Base-by-base conservation (phyloP, 1,140 invertebrate species). In the Diabrotica undecimpunctata region DNA sequence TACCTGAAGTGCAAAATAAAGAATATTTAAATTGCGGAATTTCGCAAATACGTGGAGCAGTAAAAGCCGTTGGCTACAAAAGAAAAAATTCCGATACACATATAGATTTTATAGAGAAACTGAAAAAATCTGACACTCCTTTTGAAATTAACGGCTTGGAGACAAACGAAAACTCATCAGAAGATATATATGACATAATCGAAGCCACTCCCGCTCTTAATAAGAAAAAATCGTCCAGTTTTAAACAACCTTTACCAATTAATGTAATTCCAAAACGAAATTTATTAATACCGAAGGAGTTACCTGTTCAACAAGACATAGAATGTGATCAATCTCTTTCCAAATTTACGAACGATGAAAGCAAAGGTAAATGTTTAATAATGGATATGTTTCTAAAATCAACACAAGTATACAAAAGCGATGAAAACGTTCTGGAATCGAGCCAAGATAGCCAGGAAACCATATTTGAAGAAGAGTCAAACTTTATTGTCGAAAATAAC, bases 301-400 rank as follows among this genome's bases (percentile, higher is more conserved):
- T 37, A 37, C 25, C 25, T 25, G 4, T 25, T 4, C 25, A 25
- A 25, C 25, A 25, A 25, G 25, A 25, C 25, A 25, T 25, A 1
- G 8, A n/a, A 46, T 10, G 41, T n/a, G 41, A 46, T 6, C 3
- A 46, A 46, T 60, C 54, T 12, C 10, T 68, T 0, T 69, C 67
- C 7, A 67, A 68, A 57, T 69, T 68, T 6, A 69, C 66, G 5
- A 64, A 64, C 9, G 66, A 72, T 14, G 69, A 75, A 69, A 41
- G 59, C n/a, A 59, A 70, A 54, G 75, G 74, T 3, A 75, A 77
- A 67, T 55, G 68, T 51, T 50, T 75, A 0, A 73, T 77, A 51
- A 68, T 75, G 74, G 66, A 75, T 64, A 75, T 75, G 69, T 77
- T 77, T 61, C 63, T 77, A 13, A 75, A 72, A 64, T 77, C 75